phyloP scores from a whole-genome alignment of 2,113 vertebrate genomes.

The Xenus cinereus region DNA sequence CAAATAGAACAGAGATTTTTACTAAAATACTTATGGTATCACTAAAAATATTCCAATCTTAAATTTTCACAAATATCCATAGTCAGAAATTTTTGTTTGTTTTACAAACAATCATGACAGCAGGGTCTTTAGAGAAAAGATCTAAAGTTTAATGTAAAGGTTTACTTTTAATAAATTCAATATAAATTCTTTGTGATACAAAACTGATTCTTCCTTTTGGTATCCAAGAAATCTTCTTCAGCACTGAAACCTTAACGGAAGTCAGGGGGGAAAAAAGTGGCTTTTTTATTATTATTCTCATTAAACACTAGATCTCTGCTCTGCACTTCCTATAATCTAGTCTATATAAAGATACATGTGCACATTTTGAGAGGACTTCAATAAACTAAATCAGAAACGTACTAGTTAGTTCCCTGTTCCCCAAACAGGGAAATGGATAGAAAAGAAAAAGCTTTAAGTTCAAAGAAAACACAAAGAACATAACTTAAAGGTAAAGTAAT shows the following conservation, averaged over 20 bases:
- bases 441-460: background rate
- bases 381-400: background rate
- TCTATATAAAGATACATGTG: background rate
- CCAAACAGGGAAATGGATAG: background rate
- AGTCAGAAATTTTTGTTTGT: background rate
- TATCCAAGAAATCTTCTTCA: background rate
- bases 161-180: background rate
- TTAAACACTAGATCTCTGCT: background rate
- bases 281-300: background rate
- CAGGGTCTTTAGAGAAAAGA: background rate
- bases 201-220: background rate
- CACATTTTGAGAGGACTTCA: background rate
- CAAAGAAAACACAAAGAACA: background rate
- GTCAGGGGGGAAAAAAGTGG: rapidly evolving
- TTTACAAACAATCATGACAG: background rate
- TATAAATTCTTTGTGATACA: background rate
- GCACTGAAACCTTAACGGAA: background rate
- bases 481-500: background rate
- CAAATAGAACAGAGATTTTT: background rate
- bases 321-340: background rate
- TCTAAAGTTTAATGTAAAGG: background rate
- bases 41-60: background rate
- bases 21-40: background rate
- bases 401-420: background rate
- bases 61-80: background rate